Base-by-base conservation (phyloP, 2,797 vertebrate species). In the Hapalemur alaotrensis region DNA sequence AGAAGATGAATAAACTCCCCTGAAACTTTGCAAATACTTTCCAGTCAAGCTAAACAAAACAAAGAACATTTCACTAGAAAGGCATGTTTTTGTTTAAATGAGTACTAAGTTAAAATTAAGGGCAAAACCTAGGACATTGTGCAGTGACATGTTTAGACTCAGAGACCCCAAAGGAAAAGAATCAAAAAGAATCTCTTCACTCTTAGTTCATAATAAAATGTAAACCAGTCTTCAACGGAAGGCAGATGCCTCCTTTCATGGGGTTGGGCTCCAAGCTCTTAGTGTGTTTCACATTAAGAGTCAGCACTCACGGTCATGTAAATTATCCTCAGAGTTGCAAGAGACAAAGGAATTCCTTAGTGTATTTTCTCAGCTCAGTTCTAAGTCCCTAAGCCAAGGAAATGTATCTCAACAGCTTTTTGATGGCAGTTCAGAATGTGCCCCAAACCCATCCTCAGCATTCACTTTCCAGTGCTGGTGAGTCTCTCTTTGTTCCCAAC, bases 1-100 rank as follows among this genome's bases (percentile, higher is more conserved):
- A 95, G 93, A 97, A 95, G 86, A 89, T 82, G 75, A 93, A 88
- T 86, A 95, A 94, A 78, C 25, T 41, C 32, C 25, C 7, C 94
- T 87, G 84, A 92, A 87, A 88, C 95, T 89, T 93, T 93, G 94
- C 95, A 97, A 72, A 95, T 89, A 93, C 67, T 87, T 96, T 96
- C 83, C 93, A 87, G 79, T 32, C 75, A 87, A 59, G 91, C 70
- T 97, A 97, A 96, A 91, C 73, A 93, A 95, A 95, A 95, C 94
- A 95, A 96, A 96, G 91, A 96, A 80, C 61, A 73, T 94, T 97
- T 86, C 83, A 23, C 79, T 50, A 69, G 83, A 89, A 97, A 97
- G 70, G 86, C 48, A 78, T 15, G 86, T 72, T 91, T 97, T 97
- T 93, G 94, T 96, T 95, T 95, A 96, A 96, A 67, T 86, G 91